Evolutionary conservation across 2,888 invertebrate genomes (phyloP).

Genomic region (Cancer borealis): DNA sequence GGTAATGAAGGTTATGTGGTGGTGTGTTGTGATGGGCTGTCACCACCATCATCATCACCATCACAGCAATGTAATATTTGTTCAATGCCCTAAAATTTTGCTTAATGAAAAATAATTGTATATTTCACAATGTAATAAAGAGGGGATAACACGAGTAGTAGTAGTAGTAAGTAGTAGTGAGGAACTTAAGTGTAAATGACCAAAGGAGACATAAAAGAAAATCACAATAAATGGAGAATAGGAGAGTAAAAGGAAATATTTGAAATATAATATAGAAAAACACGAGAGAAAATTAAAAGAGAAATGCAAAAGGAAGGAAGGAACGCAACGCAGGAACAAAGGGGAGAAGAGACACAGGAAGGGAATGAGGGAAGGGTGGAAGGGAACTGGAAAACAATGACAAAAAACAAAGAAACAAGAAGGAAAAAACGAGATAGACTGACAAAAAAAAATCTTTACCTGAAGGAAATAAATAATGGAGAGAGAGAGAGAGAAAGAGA

Average conservation of each 20-base stretch:
- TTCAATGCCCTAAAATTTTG: background rate
- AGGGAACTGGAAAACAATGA: no score
- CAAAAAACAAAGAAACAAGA: no score
- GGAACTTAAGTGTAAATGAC: background rate
- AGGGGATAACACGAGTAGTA: background rate
- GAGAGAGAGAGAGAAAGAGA: no score
- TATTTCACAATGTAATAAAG: no score
- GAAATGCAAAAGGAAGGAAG: background rate
- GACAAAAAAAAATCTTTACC: no score
- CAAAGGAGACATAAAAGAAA: background rate
- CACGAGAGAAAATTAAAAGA: background rate
- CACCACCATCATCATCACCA: background rate
- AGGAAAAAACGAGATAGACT: no score
- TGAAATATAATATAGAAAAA: background rate
- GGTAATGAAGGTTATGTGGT: background rate
- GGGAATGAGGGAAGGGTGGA: no score
- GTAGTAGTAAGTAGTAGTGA: background rate
- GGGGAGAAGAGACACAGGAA: background rate
- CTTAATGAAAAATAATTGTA: background rate
- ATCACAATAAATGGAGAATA: background rate
- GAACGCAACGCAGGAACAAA: background rate
- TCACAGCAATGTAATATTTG: no score
- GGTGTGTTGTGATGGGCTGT: background rate
- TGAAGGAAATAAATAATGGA: no score
- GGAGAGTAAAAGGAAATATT: no score